Evolutionary conservation across 2,888 invertebrate species (phyloP), one percentile per base, ranked within the genome.

Genomic region (Podotricha telesiphe): DNA sequence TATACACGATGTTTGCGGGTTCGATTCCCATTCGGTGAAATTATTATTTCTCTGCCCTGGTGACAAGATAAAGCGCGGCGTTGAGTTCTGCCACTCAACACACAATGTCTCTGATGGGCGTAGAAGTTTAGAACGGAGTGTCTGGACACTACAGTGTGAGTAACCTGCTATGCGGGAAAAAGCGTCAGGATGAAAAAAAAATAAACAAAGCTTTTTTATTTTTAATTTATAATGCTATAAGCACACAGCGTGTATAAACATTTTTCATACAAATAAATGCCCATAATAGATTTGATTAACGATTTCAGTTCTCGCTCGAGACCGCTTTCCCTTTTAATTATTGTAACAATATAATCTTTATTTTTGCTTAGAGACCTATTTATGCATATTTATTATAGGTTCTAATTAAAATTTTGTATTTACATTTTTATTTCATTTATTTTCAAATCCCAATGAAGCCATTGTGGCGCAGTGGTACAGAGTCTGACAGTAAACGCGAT

Each of bases 301-400:
- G 20, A n/a, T 19, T 20, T 13, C 22, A 59, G 20, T 59, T n/a
- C 42, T 22, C 59, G 59, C 59, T 59, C 11, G 59, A 59, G 59
- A 45, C 42, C 42, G 42, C 10, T 50, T 42, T 59, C 42, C 11
- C 22, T 59, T 17, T 45, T 22, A 59, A 59, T 59, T 59, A 59
- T 42, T 42, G n/a, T n/a, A 22, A 22, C 45, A 22, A n/a, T 22
- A 59, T 5, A 42, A 22, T 42, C 22, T 59, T 59, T 59, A 59
- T 45, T n/a, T 59, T 22, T 45, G 10, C 59, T 59, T 45, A 11
- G 59, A 59, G 59, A 45, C 42, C 22, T 11, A 59, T 22, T 45
- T 45, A 28, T n/a, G 22, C 8, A 1, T 45, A 22, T 22, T 42
- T 59, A 42, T 59, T 45, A n/a, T 42, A 45, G 11, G 20, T 59